Conservation (phyloP, 2,113 vertebrate species). For the Hemiscyllium ocellatum region DNA sequence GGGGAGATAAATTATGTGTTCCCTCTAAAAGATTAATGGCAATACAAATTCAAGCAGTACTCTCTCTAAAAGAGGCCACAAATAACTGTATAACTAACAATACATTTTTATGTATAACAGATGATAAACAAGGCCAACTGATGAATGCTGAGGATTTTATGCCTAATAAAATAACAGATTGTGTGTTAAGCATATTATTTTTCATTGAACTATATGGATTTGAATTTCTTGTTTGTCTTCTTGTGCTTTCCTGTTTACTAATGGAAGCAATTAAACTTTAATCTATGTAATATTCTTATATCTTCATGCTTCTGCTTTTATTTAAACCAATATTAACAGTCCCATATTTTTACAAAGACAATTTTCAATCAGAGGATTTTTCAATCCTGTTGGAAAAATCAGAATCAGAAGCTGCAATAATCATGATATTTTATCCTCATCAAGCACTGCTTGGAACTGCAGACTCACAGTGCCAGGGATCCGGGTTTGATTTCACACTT, state of each 20-base stretch:
- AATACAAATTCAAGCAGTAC: conserved; percentile 67
- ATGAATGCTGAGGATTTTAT: neutral
- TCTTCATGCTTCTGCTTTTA: neutral
- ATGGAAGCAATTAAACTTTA: neutral
- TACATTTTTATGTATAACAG: conserved; percentile 25
- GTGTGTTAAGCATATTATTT: neutral
- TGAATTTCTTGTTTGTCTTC: neutral
- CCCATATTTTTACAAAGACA: neutral
- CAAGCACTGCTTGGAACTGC: too few relatives aligned
- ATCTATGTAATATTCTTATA: neutral
- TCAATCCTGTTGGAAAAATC: neutral
- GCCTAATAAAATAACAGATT: neutral
- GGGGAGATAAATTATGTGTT: conserved; percentile 92
- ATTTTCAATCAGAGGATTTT: too few relatives aligned
- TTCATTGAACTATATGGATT: neutral
- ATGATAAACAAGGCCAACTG: conserved; percentile 25
- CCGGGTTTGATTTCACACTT: too few relatives aligned
- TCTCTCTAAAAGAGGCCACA: conserved; percentile 49
- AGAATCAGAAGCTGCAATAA: neutral
- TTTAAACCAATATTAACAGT: neutral
- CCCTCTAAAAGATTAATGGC: conserved; percentile 92
- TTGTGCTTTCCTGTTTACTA: neutral
- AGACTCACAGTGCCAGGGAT: too few relatives aligned
- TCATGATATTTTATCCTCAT: neutral
- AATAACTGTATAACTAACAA: conserved; percentile 25